Evolutionary conservation across 2,888 invertebrate genomes (phyloP), one percentile per base, ranked within the genome.

Genomic region (Sinhomidia bicolor): DNA sequence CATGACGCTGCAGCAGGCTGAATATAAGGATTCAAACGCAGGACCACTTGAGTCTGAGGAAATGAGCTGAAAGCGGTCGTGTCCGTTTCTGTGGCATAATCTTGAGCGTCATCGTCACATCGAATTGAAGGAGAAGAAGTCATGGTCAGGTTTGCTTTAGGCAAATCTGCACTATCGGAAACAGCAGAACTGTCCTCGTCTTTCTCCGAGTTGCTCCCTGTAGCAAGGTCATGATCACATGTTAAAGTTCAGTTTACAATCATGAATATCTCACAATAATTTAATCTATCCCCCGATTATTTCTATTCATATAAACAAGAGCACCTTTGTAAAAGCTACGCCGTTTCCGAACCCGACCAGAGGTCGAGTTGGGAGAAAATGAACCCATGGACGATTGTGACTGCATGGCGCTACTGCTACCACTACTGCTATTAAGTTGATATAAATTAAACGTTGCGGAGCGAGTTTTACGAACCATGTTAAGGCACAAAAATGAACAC

Each of bases 41-140:
- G 93, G 7, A 95, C 94, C 20, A 95, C 93, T 92, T 94, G 94
- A 6, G 94, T 94, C 54, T 93, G 94, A 36, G 94, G 94, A 90
- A 94, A 93, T 44, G 92, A 65, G 7, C 54, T 54, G 1, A 76
- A 60, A 7, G 79, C 0, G 17, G 26, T 23, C 6, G 60, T 76
- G 4, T 89, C 89, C 17, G 29, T 47, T 6, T 74, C 85, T 14
- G 23, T 17, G 14, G 81, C 51, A 12, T 80, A 74, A 41, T 89
- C 86, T 17, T 60, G 86, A 32, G 76, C 26, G 32, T 89, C 85
- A 6, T 89, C 89, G 1, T 89, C 86, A n/a, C 51, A 4, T 32
- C 79, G 44, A 60, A 44, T 81, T 65, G 81, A 44, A 14, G 54
- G 32, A 5, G 26, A 7, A 26, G 81, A 10, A 17, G 65, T 44